Evolutionary conservation across 1,140 invertebrate species (phyloP).

Genomic region (Helicoverpa armigera): DNA sequence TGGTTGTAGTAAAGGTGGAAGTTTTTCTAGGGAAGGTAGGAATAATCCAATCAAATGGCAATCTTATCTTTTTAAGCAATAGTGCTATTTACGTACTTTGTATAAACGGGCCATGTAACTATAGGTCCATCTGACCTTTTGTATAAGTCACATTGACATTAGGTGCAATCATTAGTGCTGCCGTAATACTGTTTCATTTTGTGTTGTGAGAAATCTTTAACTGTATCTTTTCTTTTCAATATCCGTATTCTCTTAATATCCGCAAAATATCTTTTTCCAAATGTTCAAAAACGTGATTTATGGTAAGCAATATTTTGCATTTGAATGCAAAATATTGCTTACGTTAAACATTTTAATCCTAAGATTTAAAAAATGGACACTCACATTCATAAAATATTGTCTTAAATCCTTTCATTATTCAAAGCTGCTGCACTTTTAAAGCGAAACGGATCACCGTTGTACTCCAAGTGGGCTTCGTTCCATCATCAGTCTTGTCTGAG

Average conservation of each 20-base stretch:
- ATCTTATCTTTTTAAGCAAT: background rate
- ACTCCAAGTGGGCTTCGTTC: conserved; percentile 32
- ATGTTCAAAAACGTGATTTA: too few relatives aligned
- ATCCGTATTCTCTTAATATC: too few relatives aligned
- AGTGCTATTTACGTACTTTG: background rate
- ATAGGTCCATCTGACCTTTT: too few relatives aligned
- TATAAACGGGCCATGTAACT: too few relatives aligned
- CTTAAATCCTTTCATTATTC: conserved; percentile 7
- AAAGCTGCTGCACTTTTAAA: conserved; percentile 21
- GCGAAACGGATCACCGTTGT: conserved; percentile 17
- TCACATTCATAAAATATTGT: background rate
- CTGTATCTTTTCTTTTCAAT: too few relatives aligned
- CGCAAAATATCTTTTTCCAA: too few relatives aligned
- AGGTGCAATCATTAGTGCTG: too few relatives aligned
- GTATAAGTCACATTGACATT: too few relatives aligned
- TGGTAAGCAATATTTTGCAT: too few relatives aligned
- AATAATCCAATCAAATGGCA: background rate
- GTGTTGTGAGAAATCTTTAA: too few relatives aligned
- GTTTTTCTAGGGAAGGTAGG: background rate
- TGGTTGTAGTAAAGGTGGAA: conserved; percentile 3
- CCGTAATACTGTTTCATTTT: too few relatives aligned
- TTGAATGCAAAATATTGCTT: too few relatives aligned
- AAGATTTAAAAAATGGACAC: background rate
- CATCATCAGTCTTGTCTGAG: conserved; percentile 63
- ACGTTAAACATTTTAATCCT: background rate